Conservation (phyloP, 2,797 vertebrate species). For the Sphaeramia orbicularis region DNA sequence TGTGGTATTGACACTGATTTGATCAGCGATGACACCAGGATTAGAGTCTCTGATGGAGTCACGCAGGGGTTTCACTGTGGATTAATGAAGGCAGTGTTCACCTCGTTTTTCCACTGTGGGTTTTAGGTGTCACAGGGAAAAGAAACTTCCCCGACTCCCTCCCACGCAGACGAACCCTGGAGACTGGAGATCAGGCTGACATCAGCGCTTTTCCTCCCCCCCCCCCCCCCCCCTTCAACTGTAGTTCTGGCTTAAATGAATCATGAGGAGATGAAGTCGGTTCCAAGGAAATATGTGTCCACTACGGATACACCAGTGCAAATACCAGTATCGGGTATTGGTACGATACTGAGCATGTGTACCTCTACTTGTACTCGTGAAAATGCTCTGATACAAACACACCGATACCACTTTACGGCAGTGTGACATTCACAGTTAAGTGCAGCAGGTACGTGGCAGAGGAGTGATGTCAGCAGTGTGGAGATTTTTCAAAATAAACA, state of each 20-base stretch:
- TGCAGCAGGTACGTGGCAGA: too few species aligned
- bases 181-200: constrained; percentile 33
- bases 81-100: constrained; percentile 13
- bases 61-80: constrained; percentile 7
- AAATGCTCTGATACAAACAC: too few species aligned
- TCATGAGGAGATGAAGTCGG: constrained; percentile 12
- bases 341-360: too few species aligned
- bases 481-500: too few species aligned
- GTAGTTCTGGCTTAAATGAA: constrained; percentile 5
- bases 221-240: constrained; percentile 17
- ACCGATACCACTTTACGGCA: too few species aligned
- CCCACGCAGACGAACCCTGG: constrained; percentile 5
- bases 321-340: too few species aligned
- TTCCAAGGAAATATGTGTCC: constrained; percentile 9
- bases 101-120: not conserved
- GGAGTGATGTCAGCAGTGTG: too few species aligned
- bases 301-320: too few species aligned
- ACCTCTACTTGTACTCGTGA: too few species aligned
- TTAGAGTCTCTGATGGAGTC: constrained; percentile 38
- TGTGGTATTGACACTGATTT: constrained; percentile 21
- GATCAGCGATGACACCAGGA: constrained; percentile 34
- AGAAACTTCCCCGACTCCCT: constrained; percentile 21
- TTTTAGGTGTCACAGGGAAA: constrained; percentile 22
- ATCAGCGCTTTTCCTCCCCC: constrained; percentile 35
- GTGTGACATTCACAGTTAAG: too few species aligned